phyloP scores from a whole-genome alignment of 2,797 vertebrate genomes.

The Simalia tracyae region DNA sequence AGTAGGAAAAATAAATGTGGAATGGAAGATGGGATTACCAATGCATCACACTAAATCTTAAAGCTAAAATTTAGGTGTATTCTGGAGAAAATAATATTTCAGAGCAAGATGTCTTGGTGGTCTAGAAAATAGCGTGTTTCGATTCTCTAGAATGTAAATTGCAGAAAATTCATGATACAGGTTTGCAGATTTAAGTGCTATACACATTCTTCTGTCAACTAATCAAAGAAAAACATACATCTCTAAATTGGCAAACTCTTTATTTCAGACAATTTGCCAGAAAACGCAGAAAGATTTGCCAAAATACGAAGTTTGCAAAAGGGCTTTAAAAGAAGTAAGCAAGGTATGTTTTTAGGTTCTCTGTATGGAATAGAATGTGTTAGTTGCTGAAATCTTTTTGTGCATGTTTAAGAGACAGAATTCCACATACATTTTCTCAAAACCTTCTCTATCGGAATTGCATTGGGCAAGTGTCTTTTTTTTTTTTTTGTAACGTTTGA shows the following conservation, averaged over 20 bases:
- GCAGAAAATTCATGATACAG: background rate
- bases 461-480: background rate
- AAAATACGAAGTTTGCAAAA: constrained; percentile 85
- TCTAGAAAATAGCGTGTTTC: background rate
- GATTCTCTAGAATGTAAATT: background rate
- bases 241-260: constrained; percentile 35
- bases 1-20: background rate
- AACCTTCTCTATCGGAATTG: background rate
- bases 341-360: constrained; percentile 78
- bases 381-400: background rate
- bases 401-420: background rate
- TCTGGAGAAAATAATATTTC: background rate
- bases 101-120: accelerated
- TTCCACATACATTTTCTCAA: background rate
- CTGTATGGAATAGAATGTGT: background rate
- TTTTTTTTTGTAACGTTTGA: background rate
- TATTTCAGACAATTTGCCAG: constrained; percentile 93
- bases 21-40: background rate
- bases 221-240: background rate
- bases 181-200: background rate
- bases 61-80: background rate
- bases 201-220: background rate
- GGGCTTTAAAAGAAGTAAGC: constrained; percentile 89
- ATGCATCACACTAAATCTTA: background rate
- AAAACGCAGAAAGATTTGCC: constrained; percentile 89